Conservation (phyloP, 2,113 vertebrate genomes). For the Xenus cinereus region DNA sequence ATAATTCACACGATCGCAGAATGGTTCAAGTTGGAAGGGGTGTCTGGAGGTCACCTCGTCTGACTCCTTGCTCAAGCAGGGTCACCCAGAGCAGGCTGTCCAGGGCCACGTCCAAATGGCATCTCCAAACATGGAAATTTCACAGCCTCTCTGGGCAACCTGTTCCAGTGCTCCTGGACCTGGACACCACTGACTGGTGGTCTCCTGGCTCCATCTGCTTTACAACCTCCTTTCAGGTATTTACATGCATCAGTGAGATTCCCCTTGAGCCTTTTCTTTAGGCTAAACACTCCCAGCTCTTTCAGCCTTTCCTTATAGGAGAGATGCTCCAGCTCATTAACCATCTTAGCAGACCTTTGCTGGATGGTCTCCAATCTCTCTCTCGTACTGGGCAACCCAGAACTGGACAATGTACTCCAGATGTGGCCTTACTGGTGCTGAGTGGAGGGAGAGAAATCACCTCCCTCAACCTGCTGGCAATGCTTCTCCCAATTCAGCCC, state of each 20-base stretch:
- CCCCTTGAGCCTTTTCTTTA: background rate
- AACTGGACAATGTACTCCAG: background rate
- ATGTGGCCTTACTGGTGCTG: background rate
- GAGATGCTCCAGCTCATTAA: background rate
- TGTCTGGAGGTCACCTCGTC: background rate
- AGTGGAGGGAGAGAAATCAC: background rate
- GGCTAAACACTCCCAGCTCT: background rate
- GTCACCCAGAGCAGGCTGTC: too few species aligned
- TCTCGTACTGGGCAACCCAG: background rate
- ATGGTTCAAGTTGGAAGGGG: background rate
- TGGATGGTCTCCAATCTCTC: background rate
- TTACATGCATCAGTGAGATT: background rate
- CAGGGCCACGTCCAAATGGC: too few species aligned
- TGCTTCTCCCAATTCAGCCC: background rate
- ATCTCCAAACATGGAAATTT: too few species aligned
- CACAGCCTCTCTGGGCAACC: too few species aligned
- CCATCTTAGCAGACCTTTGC: background rate
- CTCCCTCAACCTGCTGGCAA: background rate
- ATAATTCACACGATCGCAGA: background rate
- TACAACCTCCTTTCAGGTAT: background rate
- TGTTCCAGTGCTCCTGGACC: too few species aligned
- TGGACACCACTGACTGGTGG: too few species aligned
- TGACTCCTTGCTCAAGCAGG: too few species aligned
- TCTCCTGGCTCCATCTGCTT: background rate
- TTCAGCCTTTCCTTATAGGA: background rate